phyloP scores from a whole-genome alignment of 2,888 invertebrate genomes.

The Yponomeuta malinellus region DNA sequence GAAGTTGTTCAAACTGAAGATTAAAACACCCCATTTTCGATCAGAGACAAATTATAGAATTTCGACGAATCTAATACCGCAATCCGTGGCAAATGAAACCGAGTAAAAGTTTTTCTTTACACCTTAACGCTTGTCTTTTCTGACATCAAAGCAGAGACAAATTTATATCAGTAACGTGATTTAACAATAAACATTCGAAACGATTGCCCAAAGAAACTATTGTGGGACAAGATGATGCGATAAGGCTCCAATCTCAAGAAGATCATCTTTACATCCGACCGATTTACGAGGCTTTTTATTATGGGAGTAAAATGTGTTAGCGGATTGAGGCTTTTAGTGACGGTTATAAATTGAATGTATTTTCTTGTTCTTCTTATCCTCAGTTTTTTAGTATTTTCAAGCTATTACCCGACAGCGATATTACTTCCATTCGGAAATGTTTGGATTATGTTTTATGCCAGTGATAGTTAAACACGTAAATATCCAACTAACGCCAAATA shows the following conservation, averaged over 20 bases:
- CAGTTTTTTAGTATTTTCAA: neutral
- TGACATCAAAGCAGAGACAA: neutral
- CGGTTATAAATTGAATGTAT: neutral
- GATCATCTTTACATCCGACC: neutral
- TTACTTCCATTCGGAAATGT: too few relatives aligned
- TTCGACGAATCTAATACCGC: too few relatives aligned
- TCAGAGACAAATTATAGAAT: too few relatives aligned
- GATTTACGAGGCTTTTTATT: neutral
- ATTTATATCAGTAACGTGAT: too few relatives aligned
- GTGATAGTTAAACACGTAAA: too few relatives aligned
- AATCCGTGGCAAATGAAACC: too few relatives aligned
- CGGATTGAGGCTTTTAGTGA: neutral
- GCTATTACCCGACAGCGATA: too few relatives aligned
- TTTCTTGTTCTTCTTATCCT: neutral
- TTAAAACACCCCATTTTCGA: too few relatives aligned
- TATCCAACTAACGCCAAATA: too few relatives aligned
- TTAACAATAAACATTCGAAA: slow-evolving; percentile 26
- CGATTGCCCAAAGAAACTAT: slow-evolving; percentile 23
- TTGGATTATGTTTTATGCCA: too few relatives aligned
- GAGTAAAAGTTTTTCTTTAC: too few relatives aligned
- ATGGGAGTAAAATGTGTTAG: neutral
- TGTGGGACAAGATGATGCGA: slow-evolving; percentile 25
- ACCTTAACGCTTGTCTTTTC: neutral
- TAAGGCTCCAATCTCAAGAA: neutral
- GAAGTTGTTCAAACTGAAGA: too few relatives aligned